These are phyloP conservation scores for Ochotona curzoniae DNA, from an alignment of 2,113 vertebrate genomes.

Conservation along the genomic window DNA sequence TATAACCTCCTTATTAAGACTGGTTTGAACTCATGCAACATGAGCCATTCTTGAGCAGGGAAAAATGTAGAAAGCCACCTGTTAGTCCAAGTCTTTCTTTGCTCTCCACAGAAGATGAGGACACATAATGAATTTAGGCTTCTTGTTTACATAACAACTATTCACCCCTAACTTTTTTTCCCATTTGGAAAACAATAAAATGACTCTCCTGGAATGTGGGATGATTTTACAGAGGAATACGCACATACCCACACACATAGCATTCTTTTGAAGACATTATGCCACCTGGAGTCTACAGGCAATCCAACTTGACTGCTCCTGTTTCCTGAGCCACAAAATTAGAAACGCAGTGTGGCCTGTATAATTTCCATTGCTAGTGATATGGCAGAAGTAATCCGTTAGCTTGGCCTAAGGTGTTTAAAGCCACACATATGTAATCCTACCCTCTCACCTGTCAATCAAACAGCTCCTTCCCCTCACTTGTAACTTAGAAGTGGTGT, in stretches of 20 bases:
- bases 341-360: constrained; percentile 24
- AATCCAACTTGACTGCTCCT: constrained; percentile 6
- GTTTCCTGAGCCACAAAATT: constrained; percentile 70
- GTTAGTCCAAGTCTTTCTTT: neutral
- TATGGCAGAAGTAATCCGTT: too few relatives aligned
- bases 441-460: too few relatives aligned
- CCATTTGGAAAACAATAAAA: neutral
- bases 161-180: neutral
- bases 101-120: neutral
- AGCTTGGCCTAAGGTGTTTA: too few relatives aligned
- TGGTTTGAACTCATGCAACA: neutral
- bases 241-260: neutral
- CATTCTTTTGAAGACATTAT: neutral
- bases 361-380: neutral
- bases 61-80: neutral
- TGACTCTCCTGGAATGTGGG: neutral
- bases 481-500: too few relatives aligned
- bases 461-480: too few relatives aligned
- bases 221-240: neutral
- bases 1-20: neutral
- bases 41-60: neutral
- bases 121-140: neutral
- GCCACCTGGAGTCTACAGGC: neutral
- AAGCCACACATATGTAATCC: too few relatives aligned
- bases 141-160: neutral